phyloP scores from a whole-genome alignment of 2,113 vertebrate species.

The Pachyramphus minor region DNA sequence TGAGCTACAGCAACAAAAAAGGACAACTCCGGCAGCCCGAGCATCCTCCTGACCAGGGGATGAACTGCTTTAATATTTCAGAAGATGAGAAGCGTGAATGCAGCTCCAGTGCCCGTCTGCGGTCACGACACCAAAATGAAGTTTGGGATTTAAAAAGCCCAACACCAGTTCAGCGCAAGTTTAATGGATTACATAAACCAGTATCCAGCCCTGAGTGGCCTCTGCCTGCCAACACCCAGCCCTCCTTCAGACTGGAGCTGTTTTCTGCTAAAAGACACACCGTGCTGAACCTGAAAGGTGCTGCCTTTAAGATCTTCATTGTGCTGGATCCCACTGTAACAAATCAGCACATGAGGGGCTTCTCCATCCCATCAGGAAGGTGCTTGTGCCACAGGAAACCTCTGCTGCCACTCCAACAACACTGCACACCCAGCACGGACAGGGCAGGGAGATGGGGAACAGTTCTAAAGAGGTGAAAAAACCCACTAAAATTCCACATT shows the following conservation, averaged over 20 bases:
- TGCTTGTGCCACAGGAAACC: not conserved
- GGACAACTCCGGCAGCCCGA: not conserved
- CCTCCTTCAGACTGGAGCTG: not conserved
- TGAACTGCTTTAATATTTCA: constrained; percentile 51
- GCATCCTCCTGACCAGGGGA: constrained; percentile 1
- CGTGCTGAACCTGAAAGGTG: not conserved
- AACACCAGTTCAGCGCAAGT: constrained; percentile 20
- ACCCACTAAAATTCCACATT: not conserved
- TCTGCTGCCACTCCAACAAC: not conserved
- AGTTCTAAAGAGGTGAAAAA: not conserved
- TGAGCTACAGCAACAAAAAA: constrained; percentile 3
- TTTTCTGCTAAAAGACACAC: not conserved
- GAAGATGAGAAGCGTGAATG: not conserved
- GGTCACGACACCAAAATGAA: constrained; percentile 5
- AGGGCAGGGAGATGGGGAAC: not conserved
- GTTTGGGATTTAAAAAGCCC: constrained; percentile 18
- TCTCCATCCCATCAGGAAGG: not conserved
- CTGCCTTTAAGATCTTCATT: not conserved
- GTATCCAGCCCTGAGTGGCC: not conserved
- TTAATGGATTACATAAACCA: not conserved
- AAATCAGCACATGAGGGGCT: not conserved
- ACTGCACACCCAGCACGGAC: not conserved
- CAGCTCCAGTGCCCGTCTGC: not conserved
- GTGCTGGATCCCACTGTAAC: not conserved
- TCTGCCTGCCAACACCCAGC: not conserved